Conservation (phyloP, 2,888 invertebrate species). For the Dryocosmus kuriphilus region DNA sequence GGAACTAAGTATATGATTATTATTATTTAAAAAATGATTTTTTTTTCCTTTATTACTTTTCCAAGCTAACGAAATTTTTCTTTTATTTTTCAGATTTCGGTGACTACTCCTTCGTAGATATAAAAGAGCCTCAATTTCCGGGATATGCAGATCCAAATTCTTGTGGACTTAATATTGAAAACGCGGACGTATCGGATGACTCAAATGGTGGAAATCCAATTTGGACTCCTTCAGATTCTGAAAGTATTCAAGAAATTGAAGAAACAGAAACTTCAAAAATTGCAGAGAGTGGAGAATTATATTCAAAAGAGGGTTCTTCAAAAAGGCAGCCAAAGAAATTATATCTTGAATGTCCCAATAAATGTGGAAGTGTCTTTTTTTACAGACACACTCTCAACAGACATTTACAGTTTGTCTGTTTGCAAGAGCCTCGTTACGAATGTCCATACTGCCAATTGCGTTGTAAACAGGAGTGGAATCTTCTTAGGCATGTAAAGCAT, state of each 20-base stretch:
- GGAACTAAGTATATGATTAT: neutral
- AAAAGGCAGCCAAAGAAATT: neutral
- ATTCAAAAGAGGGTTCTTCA: neutral
- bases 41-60: neutral
- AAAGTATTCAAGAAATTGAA: neutral
- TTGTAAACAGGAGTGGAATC: neutral
- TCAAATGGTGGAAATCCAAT: neutral
- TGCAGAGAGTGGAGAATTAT: neutral
- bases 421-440: slow-evolving; percentile 56
- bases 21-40: neutral
- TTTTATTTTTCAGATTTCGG: slow-evolving; percentile 11
- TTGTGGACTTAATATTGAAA: neutral
- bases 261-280: neutral
- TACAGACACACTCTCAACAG: slow-evolving; percentile 60
- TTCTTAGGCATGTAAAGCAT: neutral
- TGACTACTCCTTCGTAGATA: neutral
- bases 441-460: neutral
- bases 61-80: neutral
- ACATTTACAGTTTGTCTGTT: slow-evolving; percentile 53
- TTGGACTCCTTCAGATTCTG: neutral
- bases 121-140: neutral
- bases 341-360: slow-evolving; percentile 8
- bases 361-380: slow-evolving; percentile 59
- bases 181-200: neutral
- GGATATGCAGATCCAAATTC: neutral